A percentile compares a stretch with the other conserved stretches of the same genome.
phyloP scores from a whole-genome alignment of 2,797 vertebrate genomes.

The Hydrophis major region DNA sequence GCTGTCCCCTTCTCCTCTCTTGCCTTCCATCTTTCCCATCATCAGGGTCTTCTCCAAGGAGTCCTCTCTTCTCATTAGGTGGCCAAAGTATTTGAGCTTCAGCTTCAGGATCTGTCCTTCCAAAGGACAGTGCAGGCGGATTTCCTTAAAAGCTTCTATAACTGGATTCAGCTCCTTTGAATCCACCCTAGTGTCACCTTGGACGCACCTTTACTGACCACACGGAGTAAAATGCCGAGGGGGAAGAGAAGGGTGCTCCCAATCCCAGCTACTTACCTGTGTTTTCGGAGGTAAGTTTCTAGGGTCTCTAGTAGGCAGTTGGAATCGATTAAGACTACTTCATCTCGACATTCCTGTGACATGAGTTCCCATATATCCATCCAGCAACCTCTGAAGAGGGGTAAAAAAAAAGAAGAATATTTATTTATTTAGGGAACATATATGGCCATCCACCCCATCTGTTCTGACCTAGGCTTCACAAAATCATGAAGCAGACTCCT shows the following conservation, averaged over 20 bases:
- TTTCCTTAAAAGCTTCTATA: background rate
- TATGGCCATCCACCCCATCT: too few relatives aligned
- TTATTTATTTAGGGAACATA: background rate
- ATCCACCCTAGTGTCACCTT: background rate
- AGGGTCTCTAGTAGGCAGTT: conserved; percentile 91
- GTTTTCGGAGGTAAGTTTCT: conserved; percentile 94
- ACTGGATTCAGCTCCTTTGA: background rate
- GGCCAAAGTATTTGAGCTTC: too few relatives aligned
- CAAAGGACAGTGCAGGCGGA: background rate
- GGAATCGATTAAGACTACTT: conserved; percentile 95
- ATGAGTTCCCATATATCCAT: conserved; percentile 99
- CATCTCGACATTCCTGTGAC: conserved; percentile 97
- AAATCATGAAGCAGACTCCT: too few relatives aligned
- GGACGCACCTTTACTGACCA: background rate
- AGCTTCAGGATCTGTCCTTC: background rate
- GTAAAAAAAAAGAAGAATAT: too few relatives aligned
- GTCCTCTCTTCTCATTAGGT: too few relatives aligned
- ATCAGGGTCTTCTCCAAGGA: too few relatives aligned
- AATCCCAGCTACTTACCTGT: conserved; percentile 76
- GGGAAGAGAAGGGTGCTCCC: fast-evolving
- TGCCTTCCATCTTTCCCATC: too few relatives aligned
- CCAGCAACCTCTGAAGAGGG: conserved; percentile 87
- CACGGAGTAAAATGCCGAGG: fast-evolving
- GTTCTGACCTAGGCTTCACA: too few relatives aligned
- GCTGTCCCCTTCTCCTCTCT: too few relatives aligned